These are phyloP conservation scores for Pampusana beccarii DNA, from an alignment of 2,113 vertebrate genomes.

Conservation along the genomic window DNA sequence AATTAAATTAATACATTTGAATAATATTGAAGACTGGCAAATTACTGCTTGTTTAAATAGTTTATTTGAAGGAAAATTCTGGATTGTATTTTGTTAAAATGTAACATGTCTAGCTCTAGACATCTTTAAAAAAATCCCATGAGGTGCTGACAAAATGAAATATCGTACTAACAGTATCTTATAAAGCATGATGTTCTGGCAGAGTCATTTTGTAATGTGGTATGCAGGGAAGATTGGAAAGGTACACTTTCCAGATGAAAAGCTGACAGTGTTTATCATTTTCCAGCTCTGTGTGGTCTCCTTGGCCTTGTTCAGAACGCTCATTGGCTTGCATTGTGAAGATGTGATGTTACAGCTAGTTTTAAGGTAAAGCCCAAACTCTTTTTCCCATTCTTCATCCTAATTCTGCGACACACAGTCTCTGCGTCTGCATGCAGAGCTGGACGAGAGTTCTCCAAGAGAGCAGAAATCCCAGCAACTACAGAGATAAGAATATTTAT, in stretches of 20 bases:
- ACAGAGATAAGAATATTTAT: conserved; percentile 28
- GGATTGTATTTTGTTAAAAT: background rate
- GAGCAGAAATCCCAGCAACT: conserved; percentile 10
- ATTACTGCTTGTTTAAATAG: background rate
- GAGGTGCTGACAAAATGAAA: background rate
- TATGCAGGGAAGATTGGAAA: background rate
- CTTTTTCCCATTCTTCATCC: background rate
- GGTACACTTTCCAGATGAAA: conserved; percentile 22
- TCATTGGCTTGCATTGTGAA: conserved; percentile 94
- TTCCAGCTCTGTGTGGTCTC: conserved; percentile 93
- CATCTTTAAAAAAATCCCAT: background rate
- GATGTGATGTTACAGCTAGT: conserved; percentile 96
- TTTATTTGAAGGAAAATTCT: background rate
- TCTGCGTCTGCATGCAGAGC: background rate
- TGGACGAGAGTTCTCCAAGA: background rate
- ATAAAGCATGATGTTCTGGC: background rate
- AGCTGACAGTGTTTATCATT: conserved; percentile 20
- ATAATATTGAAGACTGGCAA: background rate
- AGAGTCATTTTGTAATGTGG: conserved; percentile 16
- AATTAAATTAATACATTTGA: background rate
- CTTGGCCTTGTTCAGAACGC: conserved; percentile 91
- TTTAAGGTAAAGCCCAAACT: conserved; percentile 82
- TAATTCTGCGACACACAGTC: background rate
- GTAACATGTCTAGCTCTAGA: background rate
- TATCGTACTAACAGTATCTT: background rate